A percentile compares a stretch with the other conserved stretches of the same genome.
Conservation (phyloP, 2,797 vertebrate genomes). For the Leuciscus waleckii region DNA sequence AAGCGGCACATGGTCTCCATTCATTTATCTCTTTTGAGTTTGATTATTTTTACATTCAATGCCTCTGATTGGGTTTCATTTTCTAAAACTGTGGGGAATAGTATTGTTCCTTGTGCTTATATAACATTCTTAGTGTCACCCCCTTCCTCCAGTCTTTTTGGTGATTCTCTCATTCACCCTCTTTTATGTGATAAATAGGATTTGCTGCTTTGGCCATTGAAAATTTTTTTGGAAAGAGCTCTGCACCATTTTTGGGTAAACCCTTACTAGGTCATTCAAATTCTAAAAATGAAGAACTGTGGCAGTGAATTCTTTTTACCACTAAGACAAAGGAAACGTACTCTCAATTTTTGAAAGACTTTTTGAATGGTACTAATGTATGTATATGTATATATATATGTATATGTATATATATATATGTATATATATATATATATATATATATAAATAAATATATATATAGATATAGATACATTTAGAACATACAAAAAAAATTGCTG, state of each 20-base stretch:
- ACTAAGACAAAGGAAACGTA: neutral
- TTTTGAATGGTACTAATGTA: constrained; percentile 3
- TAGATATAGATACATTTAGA: too few relatives aligned
- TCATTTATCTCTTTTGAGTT: constrained; percentile 21
- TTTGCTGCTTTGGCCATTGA: constrained; percentile 70
- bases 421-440: too few relatives aligned
- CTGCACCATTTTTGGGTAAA: constrained; percentile 65
- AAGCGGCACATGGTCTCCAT: constrained; percentile 29
- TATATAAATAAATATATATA: too few relatives aligned
- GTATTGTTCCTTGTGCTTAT: constrained; percentile 70
- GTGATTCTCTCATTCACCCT: constrained; percentile 68
- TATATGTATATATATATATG: too few relatives aligned
- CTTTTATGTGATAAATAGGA: constrained; percentile 84
- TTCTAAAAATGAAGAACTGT: constrained; percentile 30
- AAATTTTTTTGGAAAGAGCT: constrained; percentile 36
- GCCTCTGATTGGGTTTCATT: constrained; percentile 65
- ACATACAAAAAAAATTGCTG: too few relatives aligned
- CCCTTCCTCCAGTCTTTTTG: constrained; percentile 61
- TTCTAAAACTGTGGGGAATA: constrained; percentile 26
- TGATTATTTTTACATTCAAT: constrained; percentile 54
- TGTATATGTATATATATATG: too few relatives aligned
- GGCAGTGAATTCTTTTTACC: constrained; percentile 11
- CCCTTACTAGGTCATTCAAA: constrained; percentile 43
- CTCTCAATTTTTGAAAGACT: neutral
- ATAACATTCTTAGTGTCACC: constrained; percentile 68